Conservation (phyloP, 2,113 vertebrate species). For the Maccullochella peelii region DNA sequence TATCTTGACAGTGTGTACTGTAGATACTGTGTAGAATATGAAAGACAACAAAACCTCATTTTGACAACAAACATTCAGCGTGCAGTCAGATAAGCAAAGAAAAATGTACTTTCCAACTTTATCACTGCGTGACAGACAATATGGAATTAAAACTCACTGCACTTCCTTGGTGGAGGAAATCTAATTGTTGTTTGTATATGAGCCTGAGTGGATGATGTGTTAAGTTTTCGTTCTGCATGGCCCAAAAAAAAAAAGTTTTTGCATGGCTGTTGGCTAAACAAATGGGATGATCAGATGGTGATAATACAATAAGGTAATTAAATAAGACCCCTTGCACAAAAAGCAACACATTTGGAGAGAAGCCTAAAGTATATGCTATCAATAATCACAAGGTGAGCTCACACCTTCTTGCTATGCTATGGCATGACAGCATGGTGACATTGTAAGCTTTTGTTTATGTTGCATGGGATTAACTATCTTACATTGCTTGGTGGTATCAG, state of each 20-base stretch:
- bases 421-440: conserved; percentile 6
- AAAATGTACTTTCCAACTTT: not conserved
- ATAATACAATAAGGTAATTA: not conserved
- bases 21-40: conserved; percentile 21
- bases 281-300: not conserved
- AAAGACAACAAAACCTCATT: conserved; percentile 22
- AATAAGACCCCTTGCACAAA: not conserved
- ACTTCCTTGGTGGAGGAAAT: not conserved
- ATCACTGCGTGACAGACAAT: not conserved
- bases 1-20: conserved; percentile 36
- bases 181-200: not conserved
- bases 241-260: not conserved
- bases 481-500: conserved; percentile 51
- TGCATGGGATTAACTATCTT: conserved; percentile 41
- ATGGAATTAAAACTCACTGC: conserved; percentile 7
- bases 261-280: not conserved
- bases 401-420: not conserved
- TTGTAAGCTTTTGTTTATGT: conserved; percentile 35
- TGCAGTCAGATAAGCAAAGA: conserved; percentile 17
- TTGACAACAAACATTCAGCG: conserved; percentile 50
- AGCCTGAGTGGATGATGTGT: not conserved
- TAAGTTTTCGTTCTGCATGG: not conserved
- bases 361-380: not conserved
- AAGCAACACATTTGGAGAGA: not conserved
- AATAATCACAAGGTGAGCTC: not conserved